Base-by-base conservation (phyloP, 37 sponge, comb jelly and placozoan genomes). In the Ephydatia muelleri region DNA sequence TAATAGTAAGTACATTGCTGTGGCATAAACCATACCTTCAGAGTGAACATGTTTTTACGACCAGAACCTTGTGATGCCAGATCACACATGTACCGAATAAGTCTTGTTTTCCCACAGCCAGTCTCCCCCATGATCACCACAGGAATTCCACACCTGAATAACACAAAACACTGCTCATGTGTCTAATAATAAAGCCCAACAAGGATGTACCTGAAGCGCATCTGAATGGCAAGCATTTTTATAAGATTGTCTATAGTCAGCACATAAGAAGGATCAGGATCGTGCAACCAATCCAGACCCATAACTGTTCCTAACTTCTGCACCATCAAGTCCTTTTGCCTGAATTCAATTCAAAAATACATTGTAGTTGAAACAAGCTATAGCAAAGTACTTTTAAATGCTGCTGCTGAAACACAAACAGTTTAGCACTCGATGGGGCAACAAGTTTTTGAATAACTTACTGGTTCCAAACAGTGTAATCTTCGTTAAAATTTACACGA, bases 61-160 rank as follows among this genome's bases (percentile, higher is more conserved):
- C 69, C 78, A 1, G 1, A 5, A 29, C 85, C 90, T 25, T 78
- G 75, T 9, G 82, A 57, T 0, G 78, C 76, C 0, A 90, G 73
- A 64, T 87, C 65, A 78, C 97, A 96, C 97, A 96, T 96, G 87
- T 85, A 96, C 12, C 94, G 81, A 36, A 93, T 89, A 31, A 96
- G 88, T 34, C 95, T 72, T 1, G 98, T 98, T 78, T 98, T 98
- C 2, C 98, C 98, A 90, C 98, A 98, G 34, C 98, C 98, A n/a
- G 98, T 98, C 79, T 98, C 98, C 29, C 98, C 98, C 98, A 98
- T 98, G 26, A 98, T 85, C 27, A 98, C 94, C 5, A 98, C 98
- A 26, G 98, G 98, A 35, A 98, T 95, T 67, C 84, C 86, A 79
- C 96, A 93, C 72, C 96, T 86, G 33, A 33, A 25, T 27, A 81